Evolutionary conservation across 2,888 invertebrate species (phyloP).

Genomic region (Melipona bicolor): DNA sequence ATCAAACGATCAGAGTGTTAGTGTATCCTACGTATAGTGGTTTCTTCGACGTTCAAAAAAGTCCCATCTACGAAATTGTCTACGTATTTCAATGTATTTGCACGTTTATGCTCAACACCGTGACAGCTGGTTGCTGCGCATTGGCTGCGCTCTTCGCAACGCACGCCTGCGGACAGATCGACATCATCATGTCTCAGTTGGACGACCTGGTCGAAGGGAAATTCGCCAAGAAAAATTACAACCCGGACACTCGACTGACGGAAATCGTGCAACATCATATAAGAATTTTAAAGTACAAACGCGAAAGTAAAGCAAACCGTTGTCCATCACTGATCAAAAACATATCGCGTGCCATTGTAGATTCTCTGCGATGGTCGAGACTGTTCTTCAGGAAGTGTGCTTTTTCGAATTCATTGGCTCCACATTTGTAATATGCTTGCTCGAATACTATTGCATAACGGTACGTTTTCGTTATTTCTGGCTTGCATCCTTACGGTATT

Average conservation of each 20-base stretch:
- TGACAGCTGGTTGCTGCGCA: conserved; percentile 61
- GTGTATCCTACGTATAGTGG: conserved; percentile 36
- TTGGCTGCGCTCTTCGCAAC: conserved; percentile 58
- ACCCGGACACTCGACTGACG: background rate
- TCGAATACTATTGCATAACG: conserved; percentile 77
- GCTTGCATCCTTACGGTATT: background rate
- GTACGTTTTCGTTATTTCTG: background rate
- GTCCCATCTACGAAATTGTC: conserved; percentile 73
- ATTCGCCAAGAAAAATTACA: background rate
- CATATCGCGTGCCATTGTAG: conserved; percentile 29
- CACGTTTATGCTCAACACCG: conserved; percentile 66
- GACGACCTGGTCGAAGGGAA: background rate
- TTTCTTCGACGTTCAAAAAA: conserved; percentile 66
- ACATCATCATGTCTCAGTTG: conserved; percentile 42
- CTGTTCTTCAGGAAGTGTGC: conserved; percentile 73
- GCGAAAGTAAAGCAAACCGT: no score
- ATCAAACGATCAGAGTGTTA: conserved; percentile 11
- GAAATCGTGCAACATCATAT: conserved; percentile 1
- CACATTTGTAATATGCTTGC: conserved; percentile 76
- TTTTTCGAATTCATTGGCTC: conserved; percentile 76
- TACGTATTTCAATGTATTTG: conserved; percentile 66
- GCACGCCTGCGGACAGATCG: conserved; percentile 65
- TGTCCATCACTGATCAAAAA: background rate
- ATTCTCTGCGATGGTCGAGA: conserved; percentile 46
- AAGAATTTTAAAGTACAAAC: conserved; percentile 15